Evolutionary conservation across 2,888 invertebrate genomes (phyloP), one percentile per base, ranked within the genome.

Genomic region (Merodon equestris): DNA sequence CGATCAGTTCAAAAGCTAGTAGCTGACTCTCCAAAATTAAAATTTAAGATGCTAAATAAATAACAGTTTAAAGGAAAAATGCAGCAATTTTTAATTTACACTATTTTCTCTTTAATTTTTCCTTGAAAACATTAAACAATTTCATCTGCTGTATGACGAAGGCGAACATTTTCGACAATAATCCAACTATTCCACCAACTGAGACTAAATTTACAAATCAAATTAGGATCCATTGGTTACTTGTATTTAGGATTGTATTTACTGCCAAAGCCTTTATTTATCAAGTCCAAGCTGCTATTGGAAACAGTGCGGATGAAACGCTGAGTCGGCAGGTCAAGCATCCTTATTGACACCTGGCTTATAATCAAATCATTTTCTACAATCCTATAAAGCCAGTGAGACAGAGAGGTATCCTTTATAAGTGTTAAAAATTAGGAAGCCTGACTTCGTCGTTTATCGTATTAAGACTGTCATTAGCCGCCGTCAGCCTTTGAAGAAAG

Each of bases 241-340:
- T 53, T 53, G 13, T 17, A 18, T 5, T 36, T 36, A 36, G 36
- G 10, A 36, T 10, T 36, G 10, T 36, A 36, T 36, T 36, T 36
- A 36, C 10, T 36, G 5, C 36, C 36, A 9, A 61, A 34, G 38
- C 9, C 18, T 38, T 27, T 19, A 94, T n/a, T n/a, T n/a, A n/a
- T n/a, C n/a, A n/a, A n/a, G n/a, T n/a, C 94, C 82, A 94, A 85
- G 76, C 90, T 89, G 12, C 91, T 92, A 82, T 91, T 90, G 0
- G 93, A 90, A 10, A 94, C 91, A 61, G 92, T 92, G 72, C 94
- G 90, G 75, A 91, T 90, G 84, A 92, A 94, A 15, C 93, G 89
- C 75, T 86, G 84, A 0, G 86, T 86, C 36, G 89, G 88, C 56
- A 89, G 61, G 48, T 87, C 86, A 15, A 88, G 83, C 66, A 89